These are phyloP conservation scores for Mythimna vitellina DNA, from an alignment of 2,888 invertebrate species.

Conservation along the genomic window DNA sequence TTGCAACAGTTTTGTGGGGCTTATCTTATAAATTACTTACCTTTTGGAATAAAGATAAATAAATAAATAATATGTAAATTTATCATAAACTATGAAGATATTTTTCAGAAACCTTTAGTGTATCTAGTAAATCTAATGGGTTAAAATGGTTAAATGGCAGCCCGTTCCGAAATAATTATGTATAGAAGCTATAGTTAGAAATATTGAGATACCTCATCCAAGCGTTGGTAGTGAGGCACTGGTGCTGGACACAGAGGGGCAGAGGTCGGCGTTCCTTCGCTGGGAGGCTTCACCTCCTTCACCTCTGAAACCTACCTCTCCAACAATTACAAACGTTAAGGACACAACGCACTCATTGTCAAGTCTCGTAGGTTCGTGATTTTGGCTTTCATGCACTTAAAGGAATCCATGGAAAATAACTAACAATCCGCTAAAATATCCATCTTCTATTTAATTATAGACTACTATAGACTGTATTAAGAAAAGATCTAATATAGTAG, in stretches of 20 bases:
- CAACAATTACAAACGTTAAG: conserved; percentile 46
- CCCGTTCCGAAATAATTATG: background rate
- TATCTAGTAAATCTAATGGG: too few species aligned
- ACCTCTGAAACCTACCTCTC: conserved; percentile 41
- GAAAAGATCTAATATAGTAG: too few species aligned
- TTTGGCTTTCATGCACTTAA: background rate
- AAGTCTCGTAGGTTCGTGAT: conserved; percentile 19
- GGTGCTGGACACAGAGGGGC: conserved; percentile 59
- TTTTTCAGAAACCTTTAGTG: background rate
- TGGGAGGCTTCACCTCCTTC: conserved; percentile 45
- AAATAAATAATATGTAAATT: background rate
- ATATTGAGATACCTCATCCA: conserved; percentile 42
- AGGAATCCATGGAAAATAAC: conserved; percentile 2
- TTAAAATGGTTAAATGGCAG: background rate
- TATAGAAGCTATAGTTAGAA: background rate
- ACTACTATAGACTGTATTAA: background rate
- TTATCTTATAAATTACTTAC: too few species aligned
- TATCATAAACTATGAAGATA: background rate
- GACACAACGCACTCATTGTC: conserved; percentile 42
- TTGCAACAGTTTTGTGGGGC: too few species aligned
- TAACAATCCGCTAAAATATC: background rate
- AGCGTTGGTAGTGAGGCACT: background rate
- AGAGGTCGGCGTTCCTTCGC: conserved; percentile 74
- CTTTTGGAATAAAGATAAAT: too few species aligned
- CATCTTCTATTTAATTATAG: too few species aligned